Evolutionary conservation across 2,113 vertebrate species (phyloP).

Genomic region (Isichthys henryi): DNA sequence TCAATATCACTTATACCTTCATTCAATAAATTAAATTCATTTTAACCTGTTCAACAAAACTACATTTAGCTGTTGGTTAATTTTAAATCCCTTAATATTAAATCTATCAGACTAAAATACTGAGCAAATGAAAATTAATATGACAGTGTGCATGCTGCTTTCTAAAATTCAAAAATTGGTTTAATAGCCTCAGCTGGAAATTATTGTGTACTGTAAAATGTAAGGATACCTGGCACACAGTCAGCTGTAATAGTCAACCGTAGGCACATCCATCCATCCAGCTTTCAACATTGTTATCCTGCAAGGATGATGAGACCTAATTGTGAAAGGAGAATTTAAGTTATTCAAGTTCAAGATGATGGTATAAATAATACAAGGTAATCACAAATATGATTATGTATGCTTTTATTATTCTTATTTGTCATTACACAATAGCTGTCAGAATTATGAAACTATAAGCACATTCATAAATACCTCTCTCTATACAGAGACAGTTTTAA

Average conservation of each 20-base stretch:
- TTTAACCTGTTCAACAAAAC: background rate
- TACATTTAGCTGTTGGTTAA: background rate
- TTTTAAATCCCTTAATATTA: background rate
- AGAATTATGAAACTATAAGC: conserved; percentile 11
- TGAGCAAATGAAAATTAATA: background rate
- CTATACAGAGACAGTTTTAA: background rate
- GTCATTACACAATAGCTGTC: background rate
- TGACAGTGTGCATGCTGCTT: background rate
- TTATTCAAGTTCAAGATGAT: background rate
- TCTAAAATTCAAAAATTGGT: background rate
- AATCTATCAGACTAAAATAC: background rate
- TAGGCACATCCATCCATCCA: background rate
- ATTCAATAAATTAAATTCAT: background rate
- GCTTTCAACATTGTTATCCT: background rate
- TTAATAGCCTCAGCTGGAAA: background rate
- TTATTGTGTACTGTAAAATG: background rate
- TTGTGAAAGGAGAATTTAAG: background rate
- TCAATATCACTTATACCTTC: background rate
- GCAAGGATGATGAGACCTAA: background rate
- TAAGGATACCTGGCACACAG: background rate
- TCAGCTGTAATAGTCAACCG: background rate
- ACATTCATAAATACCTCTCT: conserved; percentile 3
- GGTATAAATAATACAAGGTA: background rate
- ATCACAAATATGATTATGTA: background rate
- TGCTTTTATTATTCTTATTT: background rate